Conservation (phyloP, 2,888 invertebrate species). For the Sinotaia quadrata region DNA sequence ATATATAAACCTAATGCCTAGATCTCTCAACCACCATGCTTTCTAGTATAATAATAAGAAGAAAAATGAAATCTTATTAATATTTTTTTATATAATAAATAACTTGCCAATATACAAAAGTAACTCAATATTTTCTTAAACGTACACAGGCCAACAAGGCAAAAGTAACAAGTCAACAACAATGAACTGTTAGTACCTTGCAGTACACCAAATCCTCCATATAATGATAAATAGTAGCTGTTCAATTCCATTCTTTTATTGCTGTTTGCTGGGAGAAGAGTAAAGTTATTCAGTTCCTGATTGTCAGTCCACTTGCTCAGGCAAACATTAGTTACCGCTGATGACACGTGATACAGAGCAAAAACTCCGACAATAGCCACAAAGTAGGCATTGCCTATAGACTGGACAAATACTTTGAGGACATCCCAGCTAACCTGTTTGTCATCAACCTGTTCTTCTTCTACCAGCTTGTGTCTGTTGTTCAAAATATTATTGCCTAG, state of each 20-base stretch:
- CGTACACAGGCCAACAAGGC: too few species aligned
- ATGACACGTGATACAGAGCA: constrained; percentile 41
- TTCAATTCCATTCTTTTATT: constrained; percentile 45
- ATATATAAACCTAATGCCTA: too few species aligned
- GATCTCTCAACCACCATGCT: too few species aligned
- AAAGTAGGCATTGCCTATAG: constrained; percentile 54
- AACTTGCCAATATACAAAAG: too few species aligned
- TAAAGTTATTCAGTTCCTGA: constrained; percentile 44
- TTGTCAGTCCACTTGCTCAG: constrained; percentile 63
- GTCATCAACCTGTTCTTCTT: background rate
- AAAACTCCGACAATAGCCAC: constrained; percentile 50
- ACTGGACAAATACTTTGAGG: constrained; percentile 58
- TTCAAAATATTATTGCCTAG: constrained; percentile 11
- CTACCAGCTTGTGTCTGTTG: constrained; percentile 5
- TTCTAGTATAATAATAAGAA: too few species aligned
- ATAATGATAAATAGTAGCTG: constrained; percentile 54
- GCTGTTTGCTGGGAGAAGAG: constrained; percentile 48
- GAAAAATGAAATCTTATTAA: too few species aligned
- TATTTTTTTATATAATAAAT: too few species aligned
- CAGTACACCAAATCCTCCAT: constrained; percentile 49
- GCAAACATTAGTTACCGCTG: constrained; percentile 55
- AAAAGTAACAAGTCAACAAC: too few species aligned
- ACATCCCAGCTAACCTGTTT: constrained; percentile 51
- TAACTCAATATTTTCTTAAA: too few species aligned
- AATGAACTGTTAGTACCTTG: constrained; percentile 34